Conservation (phyloP, 2,113 vertebrate species). For the Sylvia atricapilla region DNA sequence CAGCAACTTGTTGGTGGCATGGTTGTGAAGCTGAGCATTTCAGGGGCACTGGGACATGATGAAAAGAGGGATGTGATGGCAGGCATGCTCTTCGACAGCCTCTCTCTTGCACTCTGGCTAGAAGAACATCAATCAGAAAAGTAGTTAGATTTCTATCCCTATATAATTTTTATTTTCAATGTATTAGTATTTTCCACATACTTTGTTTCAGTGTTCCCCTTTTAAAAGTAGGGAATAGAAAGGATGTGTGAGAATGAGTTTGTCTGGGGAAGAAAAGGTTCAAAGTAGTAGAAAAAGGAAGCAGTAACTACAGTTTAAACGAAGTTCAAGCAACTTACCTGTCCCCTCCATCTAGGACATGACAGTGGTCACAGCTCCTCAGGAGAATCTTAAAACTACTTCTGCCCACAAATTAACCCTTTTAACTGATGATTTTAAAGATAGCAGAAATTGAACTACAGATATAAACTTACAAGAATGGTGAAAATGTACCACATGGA, state of each 20-base stretch:
- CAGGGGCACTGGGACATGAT: not conserved
- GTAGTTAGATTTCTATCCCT: not conserved
- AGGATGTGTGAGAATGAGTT: not conserved
- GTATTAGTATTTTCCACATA: not conserved
- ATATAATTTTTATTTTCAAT: rapidly evolving
- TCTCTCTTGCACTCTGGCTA: not conserved
- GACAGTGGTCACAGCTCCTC: not conserved
- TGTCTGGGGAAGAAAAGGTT: not conserved
- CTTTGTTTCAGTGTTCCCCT: not conserved
- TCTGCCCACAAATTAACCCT: not conserved
- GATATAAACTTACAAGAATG: not conserved
- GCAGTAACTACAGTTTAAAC: not conserved
- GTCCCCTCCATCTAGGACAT: not conserved
- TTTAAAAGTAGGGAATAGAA: not conserved
- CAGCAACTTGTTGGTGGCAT: not conserved
- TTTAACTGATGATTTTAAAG: not conserved
- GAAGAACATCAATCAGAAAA: not conserved
- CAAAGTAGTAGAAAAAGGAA: not conserved
- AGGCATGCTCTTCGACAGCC: not conserved
- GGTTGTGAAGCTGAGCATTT: not conserved
- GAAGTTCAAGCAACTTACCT: not conserved
- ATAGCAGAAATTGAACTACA: not conserved
- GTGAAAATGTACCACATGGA: not conserved
- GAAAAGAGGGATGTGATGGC: not conserved
- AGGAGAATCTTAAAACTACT: not conserved